Conservation (phyloP, 2,113 vertebrate species). For the Gallinago paraguaiae region DNA sequence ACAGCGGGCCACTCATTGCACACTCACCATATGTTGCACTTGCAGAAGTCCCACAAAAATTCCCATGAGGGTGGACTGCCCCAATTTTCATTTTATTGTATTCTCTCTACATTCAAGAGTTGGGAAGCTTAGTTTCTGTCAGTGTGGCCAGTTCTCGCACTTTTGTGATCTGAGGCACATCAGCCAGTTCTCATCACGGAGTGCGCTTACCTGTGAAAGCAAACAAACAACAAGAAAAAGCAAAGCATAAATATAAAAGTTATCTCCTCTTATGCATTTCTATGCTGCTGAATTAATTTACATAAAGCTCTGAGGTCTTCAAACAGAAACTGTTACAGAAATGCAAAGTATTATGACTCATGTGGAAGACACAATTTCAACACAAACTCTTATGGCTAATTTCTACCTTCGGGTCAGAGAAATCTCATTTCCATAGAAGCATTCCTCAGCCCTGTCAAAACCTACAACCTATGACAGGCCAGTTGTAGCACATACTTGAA, state of each 20-base stretch:
- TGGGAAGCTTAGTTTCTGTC: background rate
- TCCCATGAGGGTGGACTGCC: background rate
- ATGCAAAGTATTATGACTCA: background rate
- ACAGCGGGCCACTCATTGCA: rapidly evolving
- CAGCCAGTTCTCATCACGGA: background rate
- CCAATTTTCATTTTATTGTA: background rate
- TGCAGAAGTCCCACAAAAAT: background rate
- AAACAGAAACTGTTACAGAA: background rate
- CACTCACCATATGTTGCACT: background rate
- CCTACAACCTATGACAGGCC: background rate
- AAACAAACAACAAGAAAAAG: background rate
- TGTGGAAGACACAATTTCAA: background rate
- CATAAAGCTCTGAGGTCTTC: background rate
- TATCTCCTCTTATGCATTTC: background rate
- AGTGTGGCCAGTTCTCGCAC: background rate
- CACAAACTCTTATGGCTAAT: background rate
- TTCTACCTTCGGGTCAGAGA: background rate
- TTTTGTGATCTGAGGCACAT: background rate
- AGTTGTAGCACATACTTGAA: background rate
- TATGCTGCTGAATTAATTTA: background rate
- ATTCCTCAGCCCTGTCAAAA: background rate
- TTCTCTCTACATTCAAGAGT: background rate
- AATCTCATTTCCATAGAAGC: background rate
- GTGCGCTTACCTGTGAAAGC: background rate
- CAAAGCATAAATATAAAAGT: background rate